Conservation (phyloP, 1,140 invertebrate species). For the Dinoponera quadriceps region DNA sequence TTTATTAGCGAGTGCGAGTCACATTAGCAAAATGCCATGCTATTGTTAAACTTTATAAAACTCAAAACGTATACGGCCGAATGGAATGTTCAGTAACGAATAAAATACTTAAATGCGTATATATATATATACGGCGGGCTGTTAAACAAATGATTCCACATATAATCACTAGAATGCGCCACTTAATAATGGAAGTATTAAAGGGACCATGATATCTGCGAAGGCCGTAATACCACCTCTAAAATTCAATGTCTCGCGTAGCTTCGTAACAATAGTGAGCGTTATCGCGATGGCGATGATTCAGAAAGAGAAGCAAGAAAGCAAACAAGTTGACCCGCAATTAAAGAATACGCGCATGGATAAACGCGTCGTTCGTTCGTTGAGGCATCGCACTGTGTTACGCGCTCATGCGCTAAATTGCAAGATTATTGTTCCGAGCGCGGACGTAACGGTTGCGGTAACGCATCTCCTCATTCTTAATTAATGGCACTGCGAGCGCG, state of each 20-base stretch:
- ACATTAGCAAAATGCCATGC: too few relatives aligned
- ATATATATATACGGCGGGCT: too few relatives aligned
- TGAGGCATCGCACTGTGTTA: slow-evolving; percentile 16
- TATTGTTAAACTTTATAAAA: too few relatives aligned
- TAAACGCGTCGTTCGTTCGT: slow-evolving; percentile 22
- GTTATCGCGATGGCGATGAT: background rate
- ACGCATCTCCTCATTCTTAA: slow-evolving; percentile 33
- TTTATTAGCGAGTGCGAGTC: background rate
- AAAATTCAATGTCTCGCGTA: too few relatives aligned
- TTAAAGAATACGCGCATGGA: background rate
- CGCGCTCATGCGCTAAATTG: slow-evolving; percentile 10
- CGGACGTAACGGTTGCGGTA: slow-evolving; percentile 32
- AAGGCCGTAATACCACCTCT: too few relatives aligned
- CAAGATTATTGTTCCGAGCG: slow-evolving; percentile 31
- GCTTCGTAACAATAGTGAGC: background rate
- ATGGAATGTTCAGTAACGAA: too few relatives aligned
- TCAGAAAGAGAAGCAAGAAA: background rate
- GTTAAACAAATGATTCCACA: too few relatives aligned
- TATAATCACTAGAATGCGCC: too few relatives aligned
- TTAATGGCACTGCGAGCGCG: slow-evolving; percentile 32
- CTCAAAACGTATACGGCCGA: too few relatives aligned
- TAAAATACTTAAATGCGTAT: too few relatives aligned
- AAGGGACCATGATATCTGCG: too few relatives aligned
- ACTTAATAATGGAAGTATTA: too few relatives aligned
- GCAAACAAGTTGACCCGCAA: background rate